A percentile compares a stretch with the other conserved stretches of the same genome.
These are phyloP conservation scores for Riptortus pedestris DNA, from an alignment of 1,140 invertebrate species.

Conservation along the genomic window DNA sequence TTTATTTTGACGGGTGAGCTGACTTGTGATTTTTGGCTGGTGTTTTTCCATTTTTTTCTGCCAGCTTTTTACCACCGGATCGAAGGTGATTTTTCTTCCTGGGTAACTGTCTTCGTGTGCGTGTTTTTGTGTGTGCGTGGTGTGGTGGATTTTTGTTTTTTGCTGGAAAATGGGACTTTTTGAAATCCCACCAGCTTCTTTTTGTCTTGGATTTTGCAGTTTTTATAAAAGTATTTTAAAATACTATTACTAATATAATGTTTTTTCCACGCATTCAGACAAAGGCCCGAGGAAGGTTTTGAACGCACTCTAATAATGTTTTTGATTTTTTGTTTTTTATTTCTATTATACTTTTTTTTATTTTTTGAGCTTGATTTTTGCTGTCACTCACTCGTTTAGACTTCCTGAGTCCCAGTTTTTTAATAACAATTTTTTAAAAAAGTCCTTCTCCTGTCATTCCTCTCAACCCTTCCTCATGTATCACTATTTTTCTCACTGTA, in stretches of 20 bases:
- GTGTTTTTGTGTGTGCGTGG: constrained; percentile 16
- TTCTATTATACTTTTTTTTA: constrained; percentile 28
- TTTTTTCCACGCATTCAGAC: constrained; percentile 18
- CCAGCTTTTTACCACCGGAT: constrained; percentile 5
- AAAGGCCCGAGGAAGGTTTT: constrained; percentile 21
- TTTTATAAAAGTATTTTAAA: constrained; percentile 21
- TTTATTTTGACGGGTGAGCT: constrained; percentile 14
- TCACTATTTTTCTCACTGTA: constrained; percentile 14
- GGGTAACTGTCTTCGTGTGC: not conserved
- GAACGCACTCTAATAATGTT: constrained; percentile 31
- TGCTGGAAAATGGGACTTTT: constrained; percentile 17
- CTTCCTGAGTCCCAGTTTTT: constrained; percentile 10
- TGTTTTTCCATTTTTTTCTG: constrained; percentile 10
- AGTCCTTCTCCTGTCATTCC: constrained; percentile 24
- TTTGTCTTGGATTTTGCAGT: constrained; percentile 31
- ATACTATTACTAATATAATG: constrained; percentile 24
- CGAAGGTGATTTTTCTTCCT: constrained; percentile 5
- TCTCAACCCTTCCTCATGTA: constrained; percentile 20
- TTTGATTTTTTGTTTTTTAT: constrained; percentile 29
- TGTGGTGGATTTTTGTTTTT: constrained; percentile 22
- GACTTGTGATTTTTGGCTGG: constrained; percentile 19
- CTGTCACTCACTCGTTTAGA: constrained; percentile 24
- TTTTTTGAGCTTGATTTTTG: constrained; percentile 26
- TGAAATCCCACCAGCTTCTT: constrained; percentile 20
- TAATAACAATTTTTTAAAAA: constrained; percentile 12